Conservation (phyloP, 1,140 invertebrate genomes). For the Cotesia chilonis region DNA sequence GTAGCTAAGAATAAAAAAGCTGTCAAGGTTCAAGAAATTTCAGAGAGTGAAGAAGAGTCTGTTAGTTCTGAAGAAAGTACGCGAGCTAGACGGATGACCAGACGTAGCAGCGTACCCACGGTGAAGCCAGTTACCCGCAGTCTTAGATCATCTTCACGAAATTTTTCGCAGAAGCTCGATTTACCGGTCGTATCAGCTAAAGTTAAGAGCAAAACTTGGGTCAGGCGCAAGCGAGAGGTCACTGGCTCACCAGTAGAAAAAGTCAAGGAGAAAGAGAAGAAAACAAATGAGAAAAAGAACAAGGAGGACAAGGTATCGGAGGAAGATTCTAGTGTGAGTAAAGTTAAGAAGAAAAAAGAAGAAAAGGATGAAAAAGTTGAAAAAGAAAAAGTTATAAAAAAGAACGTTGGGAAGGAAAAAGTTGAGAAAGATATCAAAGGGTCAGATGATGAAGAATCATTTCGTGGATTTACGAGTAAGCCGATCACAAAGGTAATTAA, state of each 20-base stretch:
- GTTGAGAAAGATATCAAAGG: constrained; percentile 45
- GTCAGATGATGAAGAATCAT: constrained; percentile 67
- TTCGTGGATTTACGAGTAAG: constrained; percentile 65
- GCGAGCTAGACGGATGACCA: constrained; percentile 47
- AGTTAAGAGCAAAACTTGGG: constrained; percentile 28
- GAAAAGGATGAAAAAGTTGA: constrained; percentile 37
- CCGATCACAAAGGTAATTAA: constrained; percentile 55
- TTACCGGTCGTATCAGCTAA: not conserved
- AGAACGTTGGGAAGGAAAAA: constrained; percentile 31
- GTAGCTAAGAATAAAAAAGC: constrained; percentile 53
- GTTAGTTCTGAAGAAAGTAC: constrained; percentile 49
- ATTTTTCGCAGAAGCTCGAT: constrained; percentile 36
- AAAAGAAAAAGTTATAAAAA: constrained; percentile 25
- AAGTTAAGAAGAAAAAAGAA: constrained; percentile 54
- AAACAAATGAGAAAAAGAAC: constrained; percentile 41
- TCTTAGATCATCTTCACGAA: constrained; percentile 51
- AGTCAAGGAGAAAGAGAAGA: constrained; percentile 35
- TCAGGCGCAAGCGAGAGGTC: constrained; percentile 45
- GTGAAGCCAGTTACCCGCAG: constrained; percentile 46
- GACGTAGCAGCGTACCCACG: constrained; percentile 44
- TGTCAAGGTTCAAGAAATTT: constrained; percentile 53
- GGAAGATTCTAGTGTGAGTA: constrained; percentile 56
- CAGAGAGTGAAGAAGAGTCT: constrained; percentile 59
- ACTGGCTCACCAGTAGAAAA: constrained; percentile 23
- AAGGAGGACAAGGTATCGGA: constrained; percentile 46